Conservation (phyloP, 1,140 invertebrate genomes). For the Pseudomyrmex cubaensis region DNA sequence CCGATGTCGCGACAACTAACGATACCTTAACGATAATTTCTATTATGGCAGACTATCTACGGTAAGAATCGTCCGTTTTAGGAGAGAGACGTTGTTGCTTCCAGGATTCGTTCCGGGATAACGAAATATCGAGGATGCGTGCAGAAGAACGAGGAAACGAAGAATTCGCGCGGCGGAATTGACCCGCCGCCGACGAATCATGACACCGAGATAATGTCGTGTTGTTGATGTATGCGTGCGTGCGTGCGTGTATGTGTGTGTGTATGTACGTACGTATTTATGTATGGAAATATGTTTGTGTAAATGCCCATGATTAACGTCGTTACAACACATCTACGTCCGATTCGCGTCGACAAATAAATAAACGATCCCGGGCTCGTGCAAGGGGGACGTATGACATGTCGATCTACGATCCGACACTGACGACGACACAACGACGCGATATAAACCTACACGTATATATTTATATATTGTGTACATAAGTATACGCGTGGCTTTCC, state of each 20-base stretch:
- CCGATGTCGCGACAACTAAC: conserved; percentile 62
- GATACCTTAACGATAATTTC: conserved; percentile 46
- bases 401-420: conserved; percentile 59
- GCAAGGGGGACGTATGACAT: conserved; percentile 33
- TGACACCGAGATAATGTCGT: conserved; percentile 15
- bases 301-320: conserved; percentile 55
- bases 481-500: conserved; percentile 32
- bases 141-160: conserved; percentile 1
- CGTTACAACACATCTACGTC: conserved; percentile 53
- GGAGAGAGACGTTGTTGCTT: conserved; percentile 51
- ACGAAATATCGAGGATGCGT: conserved; percentile 51
- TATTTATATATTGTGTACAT: not conserved
- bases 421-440: conserved; percentile 71
- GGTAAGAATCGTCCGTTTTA: conserved; percentile 62
- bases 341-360: conserved; percentile 43
- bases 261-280: not conserved
- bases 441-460: conserved; percentile 62
- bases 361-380: conserved; percentile 35
- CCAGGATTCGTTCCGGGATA: conserved; percentile 54
- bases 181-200: conserved; percentile 15
- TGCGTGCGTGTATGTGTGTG: not conserved
- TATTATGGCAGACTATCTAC: conserved; percentile 68
- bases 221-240: not conserved
- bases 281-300: conserved; percentile 1
- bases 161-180: conserved; percentile 11